Base-by-base conservation (phyloP, 2,888 invertebrate genomes). In the Pristionchus exspectatus region DNA sequence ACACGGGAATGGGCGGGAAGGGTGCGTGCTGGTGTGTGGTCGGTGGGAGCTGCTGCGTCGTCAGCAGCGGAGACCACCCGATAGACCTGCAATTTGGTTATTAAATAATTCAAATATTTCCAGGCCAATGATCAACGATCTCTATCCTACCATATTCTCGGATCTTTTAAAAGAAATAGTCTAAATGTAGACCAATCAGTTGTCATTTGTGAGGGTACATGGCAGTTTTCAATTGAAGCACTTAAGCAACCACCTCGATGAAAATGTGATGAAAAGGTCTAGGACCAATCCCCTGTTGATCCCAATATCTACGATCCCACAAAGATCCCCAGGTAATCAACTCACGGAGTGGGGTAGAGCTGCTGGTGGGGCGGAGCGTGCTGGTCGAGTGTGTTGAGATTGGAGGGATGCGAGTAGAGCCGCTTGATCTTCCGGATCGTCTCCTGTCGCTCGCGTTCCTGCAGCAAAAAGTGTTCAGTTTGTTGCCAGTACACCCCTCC, bases 371-470 rank as follows among this genome's bases (percentile, higher is more conserved):
- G 87, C 24, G 56, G 87, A 16, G 21, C 84, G 87, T 56, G 86
- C 74, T 63, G 90, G 89, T 88, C 87, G 74, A 88, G 87, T 5
- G 72, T 24, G 87, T 72, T 54, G 54, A 88, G 87, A 33, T 66
- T 69, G 63, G 90, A 87, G 24, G 74, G 90, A 38, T 91, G 88
- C 16, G 88, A 91, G 90, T 90, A 91, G 33, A 93, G 90, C 24
- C 91, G 85, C 56, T 94, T 92, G 74, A 94, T 93, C 33, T 92
- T 89, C 54, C 90, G 90, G 84, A 91, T 92, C 66, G 91, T 92
- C 69, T 89, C 89, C 59, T 90, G 90, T 63, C 92, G 87, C 83
- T 92, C 91, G 9, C 91, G 88, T 44, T 92, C 92, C 54, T 91
- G 30, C 88, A 90, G 69, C 38, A 38, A 91, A 91, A 63, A 59